A percentile compares a stretch with the other conserved stretches of the same genome.
Evolutionary conservation across 2,113 vertebrate species (phyloP).

Genomic region (Notiomystis cincta): DNA sequence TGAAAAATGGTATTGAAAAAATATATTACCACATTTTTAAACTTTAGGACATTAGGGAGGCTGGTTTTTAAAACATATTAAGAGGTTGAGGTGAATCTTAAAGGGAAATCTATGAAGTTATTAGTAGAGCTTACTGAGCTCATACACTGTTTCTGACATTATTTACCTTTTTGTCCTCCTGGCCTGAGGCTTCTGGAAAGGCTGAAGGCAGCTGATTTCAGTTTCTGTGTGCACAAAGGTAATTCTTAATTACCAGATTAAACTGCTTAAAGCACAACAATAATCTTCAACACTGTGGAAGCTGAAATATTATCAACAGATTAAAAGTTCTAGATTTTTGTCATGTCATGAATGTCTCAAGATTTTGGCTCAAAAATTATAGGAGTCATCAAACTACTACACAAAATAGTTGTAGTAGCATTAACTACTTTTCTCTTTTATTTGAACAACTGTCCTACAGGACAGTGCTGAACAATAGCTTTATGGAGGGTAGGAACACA

Average conservation of each 20-base stretch:
- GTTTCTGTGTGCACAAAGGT: neutral
- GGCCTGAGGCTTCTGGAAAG: neutral
- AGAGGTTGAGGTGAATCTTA: neutral
- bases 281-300: neutral
- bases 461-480: neutral
- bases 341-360: neutral
- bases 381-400: neutral
- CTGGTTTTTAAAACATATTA: neutral
- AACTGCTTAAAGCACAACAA: neutral
- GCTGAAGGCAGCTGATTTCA: neutral
- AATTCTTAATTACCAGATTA: neutral
- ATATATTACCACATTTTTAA: neutral
- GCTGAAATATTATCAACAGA: neutral
- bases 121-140: neutral
- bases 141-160: neutral
- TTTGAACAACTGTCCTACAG: neutral
- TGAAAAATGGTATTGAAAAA: neutral
- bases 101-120: neutral
- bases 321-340: neutral
- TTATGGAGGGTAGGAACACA: neutral
- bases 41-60: neutral
- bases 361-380: neutral
- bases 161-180: slow-evolving; percentile 1
- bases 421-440: neutral
- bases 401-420: neutral